A percentile compares a stretch with the other conserved stretches of the same genome.
These are phyloP conservation scores for Brachypodius melanocephalos DNA, from an alignment of 2,113 vertebrate species.

Conservation along the genomic window DNA sequence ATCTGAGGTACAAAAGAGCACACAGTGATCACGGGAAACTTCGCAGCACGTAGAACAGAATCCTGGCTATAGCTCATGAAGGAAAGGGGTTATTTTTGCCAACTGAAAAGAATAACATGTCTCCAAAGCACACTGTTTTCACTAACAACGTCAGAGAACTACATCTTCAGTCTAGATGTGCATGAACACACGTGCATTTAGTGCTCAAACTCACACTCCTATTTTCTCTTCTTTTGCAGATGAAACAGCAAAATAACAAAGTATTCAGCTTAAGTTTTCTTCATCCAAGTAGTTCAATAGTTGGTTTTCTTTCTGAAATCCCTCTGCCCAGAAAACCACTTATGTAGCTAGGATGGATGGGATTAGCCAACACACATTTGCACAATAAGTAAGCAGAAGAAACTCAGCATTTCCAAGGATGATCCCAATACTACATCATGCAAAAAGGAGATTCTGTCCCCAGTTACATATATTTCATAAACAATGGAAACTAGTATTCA, in stretches of 20 bases:
- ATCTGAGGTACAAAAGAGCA: constrained; percentile 24
- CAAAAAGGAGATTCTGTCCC: neutral
- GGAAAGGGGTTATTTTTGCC: constrained; percentile 36
- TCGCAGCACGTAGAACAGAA: constrained; percentile 11
- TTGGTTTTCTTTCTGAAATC: neutral
- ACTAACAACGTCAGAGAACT: neutral
- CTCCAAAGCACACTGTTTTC: neutral
- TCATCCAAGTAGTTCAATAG: neutral
- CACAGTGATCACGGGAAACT: neutral
- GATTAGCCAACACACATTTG: neutral
- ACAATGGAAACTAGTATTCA: neutral
- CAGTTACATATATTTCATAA: constrained; percentile 23
- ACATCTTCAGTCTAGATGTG: neutral
- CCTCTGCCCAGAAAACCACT: neutral
- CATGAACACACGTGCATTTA: neutral
- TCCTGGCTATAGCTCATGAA: constrained; percentile 17
- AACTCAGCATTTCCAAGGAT: constrained; percentile 10
- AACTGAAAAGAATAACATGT: constrained; percentile 14
- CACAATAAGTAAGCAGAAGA: neutral
- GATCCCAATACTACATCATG: neutral
- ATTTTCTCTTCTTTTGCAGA: accelerated
- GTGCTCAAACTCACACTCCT: neutral
- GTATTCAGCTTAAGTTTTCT: neutral
- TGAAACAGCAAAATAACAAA: neutral
- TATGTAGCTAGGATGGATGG: neutral